Evolutionary conservation across 2,888 invertebrate species (phyloP).

Genomic region (Vesta saturnalis): DNA sequence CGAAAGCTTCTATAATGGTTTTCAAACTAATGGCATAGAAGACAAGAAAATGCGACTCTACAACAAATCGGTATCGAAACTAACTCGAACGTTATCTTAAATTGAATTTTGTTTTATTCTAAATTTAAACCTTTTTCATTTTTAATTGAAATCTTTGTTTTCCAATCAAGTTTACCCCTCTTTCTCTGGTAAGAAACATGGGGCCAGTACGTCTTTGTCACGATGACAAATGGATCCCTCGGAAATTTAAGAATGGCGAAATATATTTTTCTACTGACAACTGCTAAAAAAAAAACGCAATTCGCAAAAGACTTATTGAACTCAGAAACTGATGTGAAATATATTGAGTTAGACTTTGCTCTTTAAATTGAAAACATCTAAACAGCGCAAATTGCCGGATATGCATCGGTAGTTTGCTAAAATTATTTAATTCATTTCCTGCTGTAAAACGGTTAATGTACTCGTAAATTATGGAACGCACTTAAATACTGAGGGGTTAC

Average conservation of each 20-base stretch:
- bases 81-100: neutral
- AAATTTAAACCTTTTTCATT: neutral
- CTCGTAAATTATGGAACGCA: too few relatives aligned
- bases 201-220: neutral
- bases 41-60: constrained; percentile 15
- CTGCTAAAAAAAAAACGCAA: neutral
- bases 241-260: constrained; percentile 11
- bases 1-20: constrained; percentile 30
- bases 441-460: neutral
- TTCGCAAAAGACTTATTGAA: constrained; percentile 5
- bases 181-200: neutral
- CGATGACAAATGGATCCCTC: constrained; percentile 16
- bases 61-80: constrained; percentile 5
- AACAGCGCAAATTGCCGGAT: neutral
- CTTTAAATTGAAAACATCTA: neutral
- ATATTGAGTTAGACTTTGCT: neutral
- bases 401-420: too few relatives aligned
- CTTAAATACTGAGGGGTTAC: too few relatives aligned
- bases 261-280: constrained; percentile 14
- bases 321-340: constrained; percentile 12
- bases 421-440: neutral
- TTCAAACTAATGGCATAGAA: constrained; percentile 33
- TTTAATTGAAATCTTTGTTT: constrained; percentile 11
- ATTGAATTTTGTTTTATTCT: constrained; percentile 3
- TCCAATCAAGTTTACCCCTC: neutral